Conservation (phyloP, 1,140 invertebrate genomes). For the Lerema accius region DNA sequence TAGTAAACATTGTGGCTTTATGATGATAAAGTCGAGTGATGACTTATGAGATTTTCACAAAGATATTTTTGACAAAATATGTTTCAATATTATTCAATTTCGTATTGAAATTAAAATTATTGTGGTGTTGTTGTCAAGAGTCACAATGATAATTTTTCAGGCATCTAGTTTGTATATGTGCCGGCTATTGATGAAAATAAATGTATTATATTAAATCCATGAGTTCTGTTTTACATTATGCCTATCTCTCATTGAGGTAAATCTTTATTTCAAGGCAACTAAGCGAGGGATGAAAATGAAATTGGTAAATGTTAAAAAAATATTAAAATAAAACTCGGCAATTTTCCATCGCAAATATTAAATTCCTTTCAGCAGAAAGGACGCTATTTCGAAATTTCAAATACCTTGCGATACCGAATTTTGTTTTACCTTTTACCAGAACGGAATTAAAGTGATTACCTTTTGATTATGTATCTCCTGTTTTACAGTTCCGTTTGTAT, state of each 20-base stretch:
- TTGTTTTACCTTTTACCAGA: slow-evolving; percentile 15
- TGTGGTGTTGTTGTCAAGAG: too few relatives aligned
- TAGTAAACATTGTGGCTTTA: too few relatives aligned
- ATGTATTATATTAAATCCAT: slow-evolving; percentile 3
- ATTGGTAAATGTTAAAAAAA: background rate
- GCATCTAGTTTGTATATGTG: too few relatives aligned
- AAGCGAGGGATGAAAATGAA: background rate
- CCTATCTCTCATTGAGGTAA: background rate
- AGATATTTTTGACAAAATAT: too few relatives aligned
- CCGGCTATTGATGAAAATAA: too few relatives aligned
- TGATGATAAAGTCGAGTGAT: too few relatives aligned
- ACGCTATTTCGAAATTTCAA: slow-evolving; percentile 19
- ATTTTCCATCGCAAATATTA: slow-evolving; percentile 3
- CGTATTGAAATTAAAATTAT: too few relatives aligned
- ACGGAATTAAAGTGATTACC: slow-evolving; percentile 28
- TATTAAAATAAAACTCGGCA: background rate
- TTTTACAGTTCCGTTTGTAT: slow-evolving; percentile 11
- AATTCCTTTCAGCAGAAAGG: slow-evolving; percentile 1
- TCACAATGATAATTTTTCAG: too few relatives aligned
- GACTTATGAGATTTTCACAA: too few relatives aligned
- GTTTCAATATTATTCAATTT: too few relatives aligned
- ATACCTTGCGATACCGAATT: slow-evolving; percentile 11
- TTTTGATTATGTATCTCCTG: slow-evolving; percentile 21
- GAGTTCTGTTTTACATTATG: background rate
- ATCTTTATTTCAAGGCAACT: background rate